Conservation (phyloP, 2,113 vertebrate genomes). For the Anhinga rufa region DNA sequence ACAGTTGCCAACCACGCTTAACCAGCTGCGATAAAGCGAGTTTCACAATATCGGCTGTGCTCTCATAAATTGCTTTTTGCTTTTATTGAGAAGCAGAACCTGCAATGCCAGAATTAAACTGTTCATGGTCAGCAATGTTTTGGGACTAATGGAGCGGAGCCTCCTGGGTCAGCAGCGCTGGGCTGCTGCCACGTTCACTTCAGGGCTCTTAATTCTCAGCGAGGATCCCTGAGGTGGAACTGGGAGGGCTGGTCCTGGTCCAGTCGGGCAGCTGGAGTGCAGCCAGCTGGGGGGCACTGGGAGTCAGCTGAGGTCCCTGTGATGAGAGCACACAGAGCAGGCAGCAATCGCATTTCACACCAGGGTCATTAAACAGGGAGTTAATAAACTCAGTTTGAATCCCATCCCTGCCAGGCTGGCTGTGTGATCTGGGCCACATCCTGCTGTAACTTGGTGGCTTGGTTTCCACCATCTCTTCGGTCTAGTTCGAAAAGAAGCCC, state of each 20-base stretch:
- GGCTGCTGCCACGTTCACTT: background rate
- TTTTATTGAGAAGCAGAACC: slow-evolving; percentile 15
- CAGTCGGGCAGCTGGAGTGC: background rate
- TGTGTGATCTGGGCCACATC: fast-evolving
- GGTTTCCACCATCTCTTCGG: background rate
- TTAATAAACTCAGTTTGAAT: background rate
- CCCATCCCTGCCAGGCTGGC: background rate
- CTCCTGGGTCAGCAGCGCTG: background rate
- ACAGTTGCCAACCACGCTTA: background rate
- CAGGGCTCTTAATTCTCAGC: background rate
- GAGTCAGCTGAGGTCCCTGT: background rate
- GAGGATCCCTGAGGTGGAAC: background rate
- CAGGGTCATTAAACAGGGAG: background rate
- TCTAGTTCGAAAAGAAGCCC: fast-evolving
- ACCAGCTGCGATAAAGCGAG: background rate
- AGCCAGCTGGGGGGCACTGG: background rate
- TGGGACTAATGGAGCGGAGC: background rate
- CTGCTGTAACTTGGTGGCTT: background rate
- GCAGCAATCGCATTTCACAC: background rate
- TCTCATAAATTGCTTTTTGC: background rate
- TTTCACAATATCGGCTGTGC: background rate
- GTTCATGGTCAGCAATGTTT: background rate
- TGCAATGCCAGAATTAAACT: background rate
- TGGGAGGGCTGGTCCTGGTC: background rate
- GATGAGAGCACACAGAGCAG: background rate